Conservation (phyloP, 2,888 invertebrate genomes). For the Tineola bisselliella region DNA sequence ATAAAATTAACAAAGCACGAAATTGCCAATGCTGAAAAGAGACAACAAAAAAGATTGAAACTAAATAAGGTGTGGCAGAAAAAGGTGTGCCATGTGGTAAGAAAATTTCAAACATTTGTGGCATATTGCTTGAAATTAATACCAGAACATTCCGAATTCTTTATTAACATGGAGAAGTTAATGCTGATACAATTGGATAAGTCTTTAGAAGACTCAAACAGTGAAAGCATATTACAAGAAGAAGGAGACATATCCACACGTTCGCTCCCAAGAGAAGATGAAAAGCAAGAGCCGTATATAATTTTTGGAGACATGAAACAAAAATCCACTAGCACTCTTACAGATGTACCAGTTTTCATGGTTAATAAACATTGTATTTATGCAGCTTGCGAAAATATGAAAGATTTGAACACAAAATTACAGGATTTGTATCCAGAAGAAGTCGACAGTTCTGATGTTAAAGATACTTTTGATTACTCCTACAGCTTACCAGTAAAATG, state of each 20-base stretch:
- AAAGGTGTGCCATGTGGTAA: slow-evolving; percentile 50
- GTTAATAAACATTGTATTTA: slow-evolving; percentile 49
- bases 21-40: slow-evolving; percentile 32
- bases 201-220: slow-evolving; percentile 33
- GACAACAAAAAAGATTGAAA: slow-evolving; percentile 31
- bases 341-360: slow-evolving; percentile 44
- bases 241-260: slow-evolving; percentile 22
- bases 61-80: slow-evolving; percentile 40
- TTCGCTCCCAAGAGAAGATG: slow-evolving; percentile 24
- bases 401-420: slow-evolving; percentile 38
- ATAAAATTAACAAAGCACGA: slow-evolving; percentile 36
- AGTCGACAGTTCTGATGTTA: slow-evolving; percentile 20
- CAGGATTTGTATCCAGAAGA: slow-evolving; percentile 35
- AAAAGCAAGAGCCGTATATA: slow-evolving; percentile 37
- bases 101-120: slow-evolving; percentile 48
- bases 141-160: slow-evolving; percentile 54
- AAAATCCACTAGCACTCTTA: slow-evolving; percentile 34
- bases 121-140: slow-evolving; percentile 40
- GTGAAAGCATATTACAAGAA: slow-evolving; percentile 36
- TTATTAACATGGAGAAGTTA: slow-evolving; percentile 51
- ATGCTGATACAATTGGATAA: slow-evolving; percentile 48
- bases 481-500: slow-evolving; percentile 35
- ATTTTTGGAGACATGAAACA: slow-evolving; percentile 35
- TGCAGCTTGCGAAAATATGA: slow-evolving; percentile 48
- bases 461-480: slow-evolving; percentile 35